Evolutionary conservation across 2,797 vertebrate species (phyloP).

Genomic region (Micropoecilia bifurca): DNA sequence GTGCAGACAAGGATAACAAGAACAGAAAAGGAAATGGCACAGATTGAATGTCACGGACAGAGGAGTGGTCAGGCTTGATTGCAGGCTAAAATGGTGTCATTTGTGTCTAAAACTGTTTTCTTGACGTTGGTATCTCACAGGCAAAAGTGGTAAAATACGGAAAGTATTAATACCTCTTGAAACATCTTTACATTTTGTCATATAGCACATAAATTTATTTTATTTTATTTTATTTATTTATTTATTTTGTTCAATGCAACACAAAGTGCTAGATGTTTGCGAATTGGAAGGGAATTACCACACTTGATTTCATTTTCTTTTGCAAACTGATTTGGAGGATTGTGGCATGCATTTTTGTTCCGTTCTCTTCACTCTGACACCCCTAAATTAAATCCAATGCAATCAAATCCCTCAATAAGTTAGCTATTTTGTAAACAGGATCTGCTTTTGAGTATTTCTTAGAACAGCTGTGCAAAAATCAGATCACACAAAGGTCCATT

Average conservation of each 20-base stretch:
- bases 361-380: background rate
- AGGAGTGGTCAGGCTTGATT: conserved; percentile 7
- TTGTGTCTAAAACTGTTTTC: background rate
- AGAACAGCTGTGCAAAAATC: no score
- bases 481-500: background rate
- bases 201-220: background rate
- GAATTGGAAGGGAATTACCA: background rate
- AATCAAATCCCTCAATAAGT: background rate
- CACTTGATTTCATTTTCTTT: background rate
- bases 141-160: conserved; percentile 27
- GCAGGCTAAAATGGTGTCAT: background rate
- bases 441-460: no score
- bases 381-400: background rate
- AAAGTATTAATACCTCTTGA: background rate
- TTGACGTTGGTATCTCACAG: conserved; percentile 17
- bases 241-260: background rate
- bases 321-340: background rate
- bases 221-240: background rate
- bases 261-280: background rate
- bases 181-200: background rate
- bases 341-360: background rate
- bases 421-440: background rate
- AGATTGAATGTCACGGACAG: conserved; percentile 30
- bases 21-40: conserved; percentile 17
- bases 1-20: conserved; percentile 24